phyloP scores from a whole-genome alignment of 2,113 vertebrate species.

The Salvelinus fontinalis region DNA sequence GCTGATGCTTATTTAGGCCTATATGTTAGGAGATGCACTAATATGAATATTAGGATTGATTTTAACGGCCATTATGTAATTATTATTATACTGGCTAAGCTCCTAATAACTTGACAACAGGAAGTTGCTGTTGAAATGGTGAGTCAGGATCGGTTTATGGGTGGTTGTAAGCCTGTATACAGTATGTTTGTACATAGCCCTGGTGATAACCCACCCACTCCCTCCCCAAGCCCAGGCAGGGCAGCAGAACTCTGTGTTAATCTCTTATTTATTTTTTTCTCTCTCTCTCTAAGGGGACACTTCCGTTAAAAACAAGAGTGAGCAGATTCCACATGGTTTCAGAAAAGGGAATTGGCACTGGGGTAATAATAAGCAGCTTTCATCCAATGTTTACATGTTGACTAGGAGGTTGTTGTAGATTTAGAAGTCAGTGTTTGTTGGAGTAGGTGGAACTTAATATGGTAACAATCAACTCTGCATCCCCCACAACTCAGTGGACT shows the following conservation, averaged over 20 bases:
- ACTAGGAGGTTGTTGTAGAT: background rate
- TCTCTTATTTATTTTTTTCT: background rate
- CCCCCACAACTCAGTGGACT: background rate
- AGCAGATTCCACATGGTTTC: slow-evolving; percentile 58
- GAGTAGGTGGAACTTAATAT: background rate
- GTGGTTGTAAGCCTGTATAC: background rate
- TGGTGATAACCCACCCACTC: background rate
- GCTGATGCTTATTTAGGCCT: too few relatives aligned
- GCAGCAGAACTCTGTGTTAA: background rate
- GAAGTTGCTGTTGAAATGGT: too few relatives aligned
- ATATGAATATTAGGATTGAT: too few relatives aligned
- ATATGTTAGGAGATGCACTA: too few relatives aligned
- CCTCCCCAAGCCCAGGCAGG: background rate
- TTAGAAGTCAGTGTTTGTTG: background rate
- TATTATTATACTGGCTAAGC: too few relatives aligned
- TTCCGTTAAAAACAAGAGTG: slow-evolving; percentile 54
- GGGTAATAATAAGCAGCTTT: slow-evolving; percentile 42
- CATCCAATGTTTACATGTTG: background rate
- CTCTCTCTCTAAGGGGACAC: slow-evolving; percentile 58
- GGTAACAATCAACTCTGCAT: slow-evolving; percentile 4
- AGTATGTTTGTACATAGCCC: background rate
- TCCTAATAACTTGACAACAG: too few relatives aligned
- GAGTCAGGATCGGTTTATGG: background rate
- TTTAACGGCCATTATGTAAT: too few relatives aligned
- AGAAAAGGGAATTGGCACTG: slow-evolving; percentile 57